These are phyloP conservation scores for Ferdinandea cuprea DNA, from an alignment of 2,888 invertebrate species.

Conservation along the genomic window DNA sequence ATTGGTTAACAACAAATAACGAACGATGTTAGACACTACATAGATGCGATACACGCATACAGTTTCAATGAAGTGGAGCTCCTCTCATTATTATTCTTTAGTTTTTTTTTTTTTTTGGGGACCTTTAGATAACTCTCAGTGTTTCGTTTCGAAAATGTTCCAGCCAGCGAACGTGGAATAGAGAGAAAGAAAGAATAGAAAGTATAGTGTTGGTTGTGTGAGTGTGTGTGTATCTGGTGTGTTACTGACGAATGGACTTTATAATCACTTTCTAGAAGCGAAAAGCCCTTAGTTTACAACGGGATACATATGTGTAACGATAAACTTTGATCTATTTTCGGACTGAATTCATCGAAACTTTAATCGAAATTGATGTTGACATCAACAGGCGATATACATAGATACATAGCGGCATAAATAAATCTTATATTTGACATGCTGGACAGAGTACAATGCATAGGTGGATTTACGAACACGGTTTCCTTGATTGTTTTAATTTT, in stretches of 20 bases:
- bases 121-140: slow-evolving; percentile 34
- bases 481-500: too few relatives aligned
- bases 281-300: slow-evolving; percentile 45
- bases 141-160: slow-evolving; percentile 53
- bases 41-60: slow-evolving; percentile 30
- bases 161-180: slow-evolving; percentile 15
- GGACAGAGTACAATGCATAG: too few relatives aligned
- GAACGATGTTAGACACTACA: slow-evolving; percentile 64
- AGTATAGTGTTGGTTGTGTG: neutral
- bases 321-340: slow-evolving; percentile 28
- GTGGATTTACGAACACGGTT: too few relatives aligned
- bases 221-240: too few relatives aligned
- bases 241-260: slow-evolving; percentile 34
- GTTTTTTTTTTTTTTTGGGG: slow-evolving; percentile 18
- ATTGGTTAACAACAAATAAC: slow-evolving; percentile 71
- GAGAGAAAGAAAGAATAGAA: slow-evolving; percentile 18
- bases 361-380: neutral
- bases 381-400: neutral
- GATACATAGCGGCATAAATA: too few relatives aligned
- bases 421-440: too few relatives aligned
- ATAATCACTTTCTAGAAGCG: slow-evolving; percentile 51
- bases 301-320: slow-evolving; percentile 42
- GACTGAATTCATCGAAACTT: slow-evolving; percentile 21
- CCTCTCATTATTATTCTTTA: slow-evolving; percentile 32
- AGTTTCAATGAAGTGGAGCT: slow-evolving; percentile 21